phyloP scores from a whole-genome alignment of 2,888 invertebrate genomes.

The Epirrhoe tristata region DNA sequence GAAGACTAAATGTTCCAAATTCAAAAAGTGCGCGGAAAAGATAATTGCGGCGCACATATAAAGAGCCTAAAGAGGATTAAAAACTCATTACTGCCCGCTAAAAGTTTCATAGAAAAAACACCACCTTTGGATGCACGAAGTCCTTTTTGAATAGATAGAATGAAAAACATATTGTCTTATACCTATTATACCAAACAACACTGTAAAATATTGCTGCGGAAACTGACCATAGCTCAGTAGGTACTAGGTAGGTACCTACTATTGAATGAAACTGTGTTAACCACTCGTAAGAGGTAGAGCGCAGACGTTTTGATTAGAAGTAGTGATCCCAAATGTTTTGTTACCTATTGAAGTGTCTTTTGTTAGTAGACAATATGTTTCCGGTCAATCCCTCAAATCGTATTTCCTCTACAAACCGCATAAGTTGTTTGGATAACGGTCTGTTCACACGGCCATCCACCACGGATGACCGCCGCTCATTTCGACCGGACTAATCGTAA shows the following conservation, averaged over 20 bases:
- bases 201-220: no score
- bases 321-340: conserved; percentile 27
- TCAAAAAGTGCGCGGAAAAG: no score
- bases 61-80: no score
- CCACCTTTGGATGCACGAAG: no score
- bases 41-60: no score
- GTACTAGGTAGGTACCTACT: no score
- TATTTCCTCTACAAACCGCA: conserved; percentile 59
- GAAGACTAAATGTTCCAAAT: no score
- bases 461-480: conserved; percentile 80
- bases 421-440: conserved; percentile 76
- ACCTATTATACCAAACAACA: no score
- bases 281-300: not conserved
- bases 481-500: conserved; percentile 81
- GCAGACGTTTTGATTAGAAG: conserved; percentile 22
- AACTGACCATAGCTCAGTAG: not conserved
- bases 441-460: conserved; percentile 81
- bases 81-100: no score
- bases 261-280: conserved; percentile 1
- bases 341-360: conserved; percentile 32
- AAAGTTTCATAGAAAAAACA: no score
- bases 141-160: no score
- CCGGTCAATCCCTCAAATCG: conserved; percentile 44
- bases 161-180: no score
- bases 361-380: conserved; percentile 40